Base-by-base conservation (phyloP, 2,888 invertebrate genomes). In the Tricholauxania praeusta region DNA sequence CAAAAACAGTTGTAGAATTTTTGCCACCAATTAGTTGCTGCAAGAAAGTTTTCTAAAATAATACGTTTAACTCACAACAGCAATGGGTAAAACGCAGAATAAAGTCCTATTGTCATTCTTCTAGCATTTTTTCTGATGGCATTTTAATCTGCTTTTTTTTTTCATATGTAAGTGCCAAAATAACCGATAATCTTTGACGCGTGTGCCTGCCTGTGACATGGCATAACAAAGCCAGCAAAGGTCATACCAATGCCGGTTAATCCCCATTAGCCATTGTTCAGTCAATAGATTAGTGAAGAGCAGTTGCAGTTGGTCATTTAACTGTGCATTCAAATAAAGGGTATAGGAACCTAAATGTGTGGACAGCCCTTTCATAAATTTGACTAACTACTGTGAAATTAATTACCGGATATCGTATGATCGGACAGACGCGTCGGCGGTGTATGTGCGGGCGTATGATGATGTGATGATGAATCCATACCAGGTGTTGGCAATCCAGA, bases 401-500 rank as follows among this genome's bases (percentile, higher is more conserved):
- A 82, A 85, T 86, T 87, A 91, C 91, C 91, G 87, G 91, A 88
- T 89, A 91, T 82, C 89, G 91, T 85, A 89, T 91, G 85, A 89
- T 88, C 82, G 88, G 90, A 81, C 88, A 89, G 82, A 85, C 90
- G 80, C 86, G 89, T 80, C 15, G 93, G 93, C 73, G 93, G 93
- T 78, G 93, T 93, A 77, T 93, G 91, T 55, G 93, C 92, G 79
- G 93, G 93, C 73, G 91, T 91, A 79, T 90, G 90, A 75, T 90
- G 90, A 80, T 90, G 90, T 63, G 87, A 89, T 81, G 89, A 81
- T 79, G 89, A 84, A 77, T 90, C 89, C 80, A 88, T 86, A 74
- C 87, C 88, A 77, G 88, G 85, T 77, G 87, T 87, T 72, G 87
- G 85, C 75, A 91, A 88, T 5, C 89, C 91, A 32, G 94, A 93